Percentiles rank a stretch among this genome's conserved stretches.
These are phyloP conservation scores for Anagyrus pseudococci DNA, from an alignment of 2,888 invertebrate genomes.

Conservation along the genomic window DNA sequence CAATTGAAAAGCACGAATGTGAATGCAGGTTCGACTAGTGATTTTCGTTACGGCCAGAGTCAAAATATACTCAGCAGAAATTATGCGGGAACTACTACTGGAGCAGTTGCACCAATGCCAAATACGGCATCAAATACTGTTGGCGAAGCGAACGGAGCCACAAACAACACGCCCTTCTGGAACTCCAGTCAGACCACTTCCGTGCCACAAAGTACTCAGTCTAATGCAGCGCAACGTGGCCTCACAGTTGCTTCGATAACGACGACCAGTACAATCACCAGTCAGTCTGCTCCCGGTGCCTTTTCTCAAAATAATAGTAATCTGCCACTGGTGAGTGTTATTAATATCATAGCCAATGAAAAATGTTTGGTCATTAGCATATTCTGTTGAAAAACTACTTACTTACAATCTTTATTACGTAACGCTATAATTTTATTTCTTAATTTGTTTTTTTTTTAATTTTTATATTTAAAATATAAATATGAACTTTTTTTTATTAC, in stretches of 20 bases:
- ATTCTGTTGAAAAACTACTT: no score
- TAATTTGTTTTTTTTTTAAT: no score
- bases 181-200: slow-evolving; percentile 47
- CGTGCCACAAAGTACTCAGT: slow-evolving; percentile 51
- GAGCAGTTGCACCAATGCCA: slow-evolving; percentile 1
- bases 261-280: slow-evolving; percentile 37
- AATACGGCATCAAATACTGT: slow-evolving; percentile 12
- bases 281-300: slow-evolving; percentile 49
- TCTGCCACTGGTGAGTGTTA: slow-evolving; percentile 23
- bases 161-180: slow-evolving; percentile 44
- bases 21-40: slow-evolving; percentile 56
- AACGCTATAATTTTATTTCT: no score
- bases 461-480: no score
- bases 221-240: slow-evolving; percentile 44
- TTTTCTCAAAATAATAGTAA: slow-evolving; percentile 47
- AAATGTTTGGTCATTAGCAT: neutral
- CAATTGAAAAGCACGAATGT: slow-evolving; percentile 57
- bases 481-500: no score
- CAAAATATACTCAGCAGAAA: slow-evolving; percentile 60
- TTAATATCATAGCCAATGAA: neutral
- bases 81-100: slow-evolving; percentile 41
- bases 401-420: no score
- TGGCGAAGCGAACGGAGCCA: slow-evolving; percentile 48
- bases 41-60: slow-evolving; percentile 60
- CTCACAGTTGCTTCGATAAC: neutral